phyloP scores from a whole-genome alignment of 2,113 vertebrate genomes.

The Neodon shergylaensis region DNA sequence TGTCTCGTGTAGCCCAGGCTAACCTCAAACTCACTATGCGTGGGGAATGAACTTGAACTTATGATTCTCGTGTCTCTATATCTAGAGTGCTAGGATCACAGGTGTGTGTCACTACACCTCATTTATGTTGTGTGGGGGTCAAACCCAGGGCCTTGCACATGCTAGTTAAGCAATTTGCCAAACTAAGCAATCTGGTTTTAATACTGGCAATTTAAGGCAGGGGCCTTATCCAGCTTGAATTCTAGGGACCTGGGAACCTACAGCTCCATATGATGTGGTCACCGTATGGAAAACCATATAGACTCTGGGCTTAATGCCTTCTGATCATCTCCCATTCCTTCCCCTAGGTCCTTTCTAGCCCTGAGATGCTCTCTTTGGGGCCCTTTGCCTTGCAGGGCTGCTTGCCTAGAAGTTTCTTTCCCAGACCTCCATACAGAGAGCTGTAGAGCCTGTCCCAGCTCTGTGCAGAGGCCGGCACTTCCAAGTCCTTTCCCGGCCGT shows the following conservation, averaged over 20 bases:
- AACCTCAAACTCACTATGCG: not conserved
- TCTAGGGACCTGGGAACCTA: not conserved
- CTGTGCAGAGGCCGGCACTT: not conserved
- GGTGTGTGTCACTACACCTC: not conserved
- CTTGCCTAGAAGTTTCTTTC: not conserved
- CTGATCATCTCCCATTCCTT: not conserved
- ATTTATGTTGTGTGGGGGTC: too few relatives aligned
- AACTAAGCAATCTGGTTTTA: not conserved
- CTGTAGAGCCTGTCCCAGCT: not conserved
- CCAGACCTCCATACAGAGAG: not conserved
- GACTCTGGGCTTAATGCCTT: not conserved
- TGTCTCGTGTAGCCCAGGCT: not conserved
- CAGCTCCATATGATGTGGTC: not conserved
- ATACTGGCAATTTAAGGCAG: not conserved
- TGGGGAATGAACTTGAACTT: not conserved
- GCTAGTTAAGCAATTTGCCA: not conserved
- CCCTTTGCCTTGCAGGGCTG: not conserved
- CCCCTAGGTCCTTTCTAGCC: not conserved
- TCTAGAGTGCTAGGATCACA: not conserved
- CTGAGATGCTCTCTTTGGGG: not conserved
- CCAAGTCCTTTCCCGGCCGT: not conserved
- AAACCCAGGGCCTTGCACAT: not conserved
- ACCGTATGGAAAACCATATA: not conserved
- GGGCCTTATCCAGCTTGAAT: not conserved
- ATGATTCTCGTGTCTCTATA: not conserved